Evolutionary conservation across 2,797 vertebrate species (phyloP), one percentile per base, ranked within the genome.

Genomic region (Buceros bicornis): DNA sequence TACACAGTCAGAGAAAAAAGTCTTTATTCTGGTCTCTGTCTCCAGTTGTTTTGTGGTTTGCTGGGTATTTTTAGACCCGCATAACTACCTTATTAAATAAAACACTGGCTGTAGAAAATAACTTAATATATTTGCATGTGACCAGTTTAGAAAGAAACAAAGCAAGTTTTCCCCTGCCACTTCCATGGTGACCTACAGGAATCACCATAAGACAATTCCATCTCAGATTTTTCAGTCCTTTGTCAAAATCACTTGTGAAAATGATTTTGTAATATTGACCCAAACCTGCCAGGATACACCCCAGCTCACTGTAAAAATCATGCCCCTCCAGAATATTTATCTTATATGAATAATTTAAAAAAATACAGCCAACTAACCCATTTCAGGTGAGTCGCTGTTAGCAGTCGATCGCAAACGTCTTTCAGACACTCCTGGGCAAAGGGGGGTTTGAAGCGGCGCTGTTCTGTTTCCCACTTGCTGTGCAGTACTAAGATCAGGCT

Each of bases 311-410:
- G 40, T 58, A 47, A 69, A 69, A 86, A 29, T 45, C 40, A 42
- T 16, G 6, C 13, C 24, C 22, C 50, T 69, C 14, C 42, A 54
- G 56, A 77, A 64, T 40, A 58, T 80, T 61, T 47, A 10, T 43
- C 29, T 72, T 62, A 19, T 14, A 18, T 66, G 56, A 31, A 16
- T 28, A 57, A 40, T 79, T 78, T 26, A 62, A 37, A 54, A 47
- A 51, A 51, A 45, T 22, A 4, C 0, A 0, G 14, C 43, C 48
- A 65, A 5, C 1, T 0, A 1, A 33, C 25, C 50, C 9, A 6
- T 82, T 87, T 67, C 47, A 31, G 0, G 21, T 37, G 48, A 26
- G 22, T 3, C 0, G 0, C 78, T 2, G 2, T 54, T 40, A 69
- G 19, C 70, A 65, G 56, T 12, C 26, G 22, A 24, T n/a, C 0